Evolutionary conservation across 2,113 vertebrate species (phyloP).

Genomic region (Steatornis caripensis): DNA sequence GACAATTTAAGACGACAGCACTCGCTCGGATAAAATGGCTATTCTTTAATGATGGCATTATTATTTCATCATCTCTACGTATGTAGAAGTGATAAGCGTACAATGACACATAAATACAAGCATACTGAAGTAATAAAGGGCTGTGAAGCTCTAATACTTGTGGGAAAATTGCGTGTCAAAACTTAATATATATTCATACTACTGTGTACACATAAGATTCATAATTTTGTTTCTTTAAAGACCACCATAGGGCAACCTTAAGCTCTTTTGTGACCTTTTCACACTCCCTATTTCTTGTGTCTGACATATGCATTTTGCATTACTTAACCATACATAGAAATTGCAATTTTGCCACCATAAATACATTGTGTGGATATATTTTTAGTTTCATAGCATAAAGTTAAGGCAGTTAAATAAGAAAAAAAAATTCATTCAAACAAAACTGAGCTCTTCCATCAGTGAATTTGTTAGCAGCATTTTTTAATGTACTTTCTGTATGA

Average conservation of each 20-base stretch:
- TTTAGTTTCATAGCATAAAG: neutral
- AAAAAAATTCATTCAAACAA: neutral
- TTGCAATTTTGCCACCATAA: neutral
- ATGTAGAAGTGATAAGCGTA: neutral
- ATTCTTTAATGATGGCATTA: neutral
- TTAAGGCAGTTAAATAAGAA: neutral
- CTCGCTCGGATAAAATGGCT: conserved; percentile 71
- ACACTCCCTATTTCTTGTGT: neutral
- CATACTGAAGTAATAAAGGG: neutral
- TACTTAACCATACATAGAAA: no score
- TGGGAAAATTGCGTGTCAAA: conserved; percentile 16
- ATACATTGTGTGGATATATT: neutral
- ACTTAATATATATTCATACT: neutral
- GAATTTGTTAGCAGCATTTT: neutral
- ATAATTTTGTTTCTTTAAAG: neutral
- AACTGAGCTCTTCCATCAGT: neutral
- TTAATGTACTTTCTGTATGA: neutral
- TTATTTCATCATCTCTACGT: neutral
- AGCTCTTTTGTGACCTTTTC: neutral
- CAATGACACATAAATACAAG: neutral
- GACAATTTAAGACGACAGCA: conserved; percentile 83
- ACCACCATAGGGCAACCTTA: neutral
- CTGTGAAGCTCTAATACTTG: neutral
- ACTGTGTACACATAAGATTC: neutral
- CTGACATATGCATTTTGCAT: neutral